Evolutionary conservation across 1,140 invertebrate species (phyloP), one percentile per base, ranked within the genome.

Genomic region (Archivesica marissinica): DNA sequence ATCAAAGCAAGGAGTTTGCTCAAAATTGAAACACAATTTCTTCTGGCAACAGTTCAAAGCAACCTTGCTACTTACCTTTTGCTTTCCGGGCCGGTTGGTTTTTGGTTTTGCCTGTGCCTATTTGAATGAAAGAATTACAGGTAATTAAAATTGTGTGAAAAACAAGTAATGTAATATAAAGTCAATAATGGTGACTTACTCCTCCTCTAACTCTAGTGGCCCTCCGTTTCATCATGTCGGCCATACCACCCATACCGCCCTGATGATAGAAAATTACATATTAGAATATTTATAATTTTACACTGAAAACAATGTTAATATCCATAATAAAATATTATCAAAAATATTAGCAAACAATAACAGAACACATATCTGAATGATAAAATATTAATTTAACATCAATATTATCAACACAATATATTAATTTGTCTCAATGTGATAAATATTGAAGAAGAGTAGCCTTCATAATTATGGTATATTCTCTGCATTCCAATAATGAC

Each of bases 191-290:
- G 44, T 33, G 39, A 86, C 84, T 79, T 74, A 86, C 77, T 47
- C 54, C 30, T 44, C 66, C 38, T 59, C n/a, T n/a, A 35, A 86
- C 68, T 44, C 78, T 75, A 50, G 59, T 78, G 23, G 81, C 39
- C 52, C 77, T 28, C 50, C 70, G n/a, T 59, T 75, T 75, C 64
- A 79, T 61, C 77, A 81, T 76, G 20, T 84, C 72, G 30, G 81
- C 54, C 61, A 77, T 30, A 38, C 81, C 72, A 52, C 70, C 35
- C 54, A 84, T 64, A 35, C 72, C 81, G 33, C 66, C 79, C 79
- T 82, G 28, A 38, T 44, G 23, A 52, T 4, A 70, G 39, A 70
- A 44, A 70, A 41, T 70, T 56, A 11, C 44, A 47, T 47, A 23
- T 59, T 59, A 11, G 13, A 28, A 59, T 11, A 59, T 23, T 59